These are phyloP conservation scores for Lophochroa leadbeateri DNA, from an alignment of 2,113 vertebrate species.

Conservation along the genomic window DNA sequence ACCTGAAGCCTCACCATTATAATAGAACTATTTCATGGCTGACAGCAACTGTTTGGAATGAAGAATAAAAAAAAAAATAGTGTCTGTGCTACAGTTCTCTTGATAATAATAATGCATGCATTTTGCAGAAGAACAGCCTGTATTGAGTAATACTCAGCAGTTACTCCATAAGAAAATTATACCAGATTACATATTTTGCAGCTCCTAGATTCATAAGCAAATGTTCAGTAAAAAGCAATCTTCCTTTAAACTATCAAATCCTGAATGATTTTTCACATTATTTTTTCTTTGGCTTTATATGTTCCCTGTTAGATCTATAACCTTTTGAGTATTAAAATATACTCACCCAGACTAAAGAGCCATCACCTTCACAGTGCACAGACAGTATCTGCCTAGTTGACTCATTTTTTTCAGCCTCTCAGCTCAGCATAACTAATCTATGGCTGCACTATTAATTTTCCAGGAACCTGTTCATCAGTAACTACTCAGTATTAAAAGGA, in stretches of 20 bases:
- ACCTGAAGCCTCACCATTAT: neutral
- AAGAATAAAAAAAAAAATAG: neutral
- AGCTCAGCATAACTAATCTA: neutral
- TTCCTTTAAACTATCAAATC: neutral
- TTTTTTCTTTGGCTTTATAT: neutral
- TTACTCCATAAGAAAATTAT: neutral
- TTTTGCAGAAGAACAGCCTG: neutral
- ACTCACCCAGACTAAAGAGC: neutral
- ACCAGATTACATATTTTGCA: neutral
- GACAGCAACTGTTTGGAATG: neutral
- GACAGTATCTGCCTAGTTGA: neutral
- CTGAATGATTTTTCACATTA: neutral
- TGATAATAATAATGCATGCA: neutral
- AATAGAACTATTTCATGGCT: neutral
- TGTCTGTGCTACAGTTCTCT: neutral
- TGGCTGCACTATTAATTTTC: neutral
- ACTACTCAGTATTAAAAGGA: neutral
- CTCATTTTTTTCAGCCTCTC: neutral
- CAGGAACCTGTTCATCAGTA: neutral
- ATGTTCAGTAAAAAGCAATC: neutral
- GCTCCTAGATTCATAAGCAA: neutral
- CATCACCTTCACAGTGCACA: neutral
- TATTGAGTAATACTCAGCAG: neutral
- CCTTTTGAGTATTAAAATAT: neutral
- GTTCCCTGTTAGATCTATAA: neutral